These are phyloP conservation scores for Atopsyche davidsoni DNA, from an alignment of 1,140 invertebrate species.

Conservation along the genomic window DNA sequence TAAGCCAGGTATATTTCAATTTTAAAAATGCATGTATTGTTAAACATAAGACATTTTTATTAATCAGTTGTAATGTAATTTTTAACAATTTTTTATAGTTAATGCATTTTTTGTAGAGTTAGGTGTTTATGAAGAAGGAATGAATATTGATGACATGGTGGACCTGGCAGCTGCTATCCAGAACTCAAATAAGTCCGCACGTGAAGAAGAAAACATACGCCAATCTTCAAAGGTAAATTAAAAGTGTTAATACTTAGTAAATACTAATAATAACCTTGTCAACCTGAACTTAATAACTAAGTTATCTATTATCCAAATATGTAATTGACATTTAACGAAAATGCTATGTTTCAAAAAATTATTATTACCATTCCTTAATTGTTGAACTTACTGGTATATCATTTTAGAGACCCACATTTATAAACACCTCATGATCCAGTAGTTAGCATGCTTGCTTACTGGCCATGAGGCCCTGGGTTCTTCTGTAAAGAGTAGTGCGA, in stretches of 20 bases:
- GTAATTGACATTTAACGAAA: neutral
- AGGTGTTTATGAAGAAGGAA: constrained; percentile 42
- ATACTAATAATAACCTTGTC: neutral
- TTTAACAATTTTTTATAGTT: neutral
- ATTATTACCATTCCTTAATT: neutral
- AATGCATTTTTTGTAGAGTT: constrained; percentile 32
- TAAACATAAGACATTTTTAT: too few species aligned
- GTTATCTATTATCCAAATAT: neutral
- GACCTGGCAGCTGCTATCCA: constrained; percentile 42
- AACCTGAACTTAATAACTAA: neutral
- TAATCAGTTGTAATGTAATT: neutral
- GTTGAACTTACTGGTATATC: neutral
- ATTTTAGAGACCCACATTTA: too few species aligned
- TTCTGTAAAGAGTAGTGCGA: too few species aligned
- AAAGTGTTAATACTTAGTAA: neutral
- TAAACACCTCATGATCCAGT: too few species aligned
- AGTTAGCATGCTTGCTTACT: too few species aligned
- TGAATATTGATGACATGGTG: constrained; percentile 43
- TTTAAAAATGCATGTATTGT: too few species aligned
- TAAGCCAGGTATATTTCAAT: too few species aligned
- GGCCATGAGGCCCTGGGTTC: too few species aligned
- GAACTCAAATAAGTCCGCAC: constrained; percentile 39
- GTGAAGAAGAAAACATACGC: constrained; percentile 34
- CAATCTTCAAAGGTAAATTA: constrained; percentile 9
- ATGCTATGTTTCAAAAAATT: neutral